Evolutionary conservation across 2,113 vertebrate species (phyloP), one percentile per base, ranked within the genome.

Genomic region (Columba janthina): DNA sequence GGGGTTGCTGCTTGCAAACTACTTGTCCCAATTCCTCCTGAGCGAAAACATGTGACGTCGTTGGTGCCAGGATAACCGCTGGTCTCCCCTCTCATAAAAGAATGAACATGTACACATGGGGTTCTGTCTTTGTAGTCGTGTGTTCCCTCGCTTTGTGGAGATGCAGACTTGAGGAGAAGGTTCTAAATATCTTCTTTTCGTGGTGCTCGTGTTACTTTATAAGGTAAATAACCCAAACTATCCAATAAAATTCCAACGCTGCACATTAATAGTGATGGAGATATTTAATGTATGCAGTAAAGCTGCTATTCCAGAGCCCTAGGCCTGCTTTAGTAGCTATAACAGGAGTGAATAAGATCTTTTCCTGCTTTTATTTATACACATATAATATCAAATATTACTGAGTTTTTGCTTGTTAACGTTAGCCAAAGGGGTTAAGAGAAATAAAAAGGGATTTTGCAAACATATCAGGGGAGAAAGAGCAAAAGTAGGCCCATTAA

Each of bases 171-270:
- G 22, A 80, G 71, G 65, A 84, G 70, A 91, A 91, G n/a, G 57
- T 85, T 94, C 92, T 88, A 95, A 97, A 92, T 93, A 69, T 57
- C 66, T 78, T 94, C 89, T 94, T 96, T 94, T 85, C 26, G 5
- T 22, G 61, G 76, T 97, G 96, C 92, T 91, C 24, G 3, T 79
- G 94, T 96, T 94, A 73, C 90, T 98, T 95, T 91, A 88, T 89
- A 95, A 95, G 93, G 85, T 96, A 97, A 96, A 93, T 96, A 96
- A 97, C 66, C 73, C 93, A 97, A 98, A 94, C 97, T 87, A 93
- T 65, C 85, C 85, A 90, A 94, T 92, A 88, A 92, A 96, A 95
- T 89, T 60, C 89, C 90, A 82, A 50, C 1, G 3, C 90, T 90
- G 81, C 66, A 57, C 94, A 36, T 94, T 94, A 97, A 85, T 95